Evolutionary conservation across 2,888 invertebrate genomes (phyloP).

Genomic region (Tanaodytes sp.): DNA sequence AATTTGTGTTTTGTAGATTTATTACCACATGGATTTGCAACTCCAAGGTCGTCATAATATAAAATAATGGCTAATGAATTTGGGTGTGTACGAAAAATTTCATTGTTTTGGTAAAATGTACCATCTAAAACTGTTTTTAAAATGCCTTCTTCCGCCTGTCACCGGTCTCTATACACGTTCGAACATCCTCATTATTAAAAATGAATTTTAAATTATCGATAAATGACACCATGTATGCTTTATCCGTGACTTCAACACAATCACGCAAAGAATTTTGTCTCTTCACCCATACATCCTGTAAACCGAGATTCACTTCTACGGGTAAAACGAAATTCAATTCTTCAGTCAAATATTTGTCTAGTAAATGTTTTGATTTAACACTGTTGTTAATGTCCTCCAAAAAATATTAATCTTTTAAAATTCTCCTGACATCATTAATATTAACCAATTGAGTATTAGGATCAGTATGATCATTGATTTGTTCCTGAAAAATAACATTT

Average conservation of each 20-base stretch:
- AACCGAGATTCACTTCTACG: slow-evolving; percentile 15
- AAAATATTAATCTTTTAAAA: background rate
- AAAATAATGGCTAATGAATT: background rate
- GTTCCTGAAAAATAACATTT: slow-evolving; percentile 1
- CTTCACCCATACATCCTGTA: slow-evolving; percentile 12
- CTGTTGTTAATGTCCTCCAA: background rate
- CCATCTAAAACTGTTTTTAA: slow-evolving; percentile 1
- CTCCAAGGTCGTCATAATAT: slow-evolving; percentile 3
- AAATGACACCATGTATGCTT: background rate
- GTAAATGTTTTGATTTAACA: background rate
- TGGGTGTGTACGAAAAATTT: background rate
- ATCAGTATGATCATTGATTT: background rate
- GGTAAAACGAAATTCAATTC: background rate
- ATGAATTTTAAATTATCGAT: background rate
- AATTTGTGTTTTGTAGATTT: background rate
- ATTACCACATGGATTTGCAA: background rate
- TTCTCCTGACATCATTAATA: background rate
- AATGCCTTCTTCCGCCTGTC: background rate
- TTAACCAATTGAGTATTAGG: background rate
- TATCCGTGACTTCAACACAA: background rate
- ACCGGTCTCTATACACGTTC: too few relatives aligned
- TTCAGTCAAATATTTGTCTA: background rate
- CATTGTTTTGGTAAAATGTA: background rate
- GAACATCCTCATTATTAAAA: too few relatives aligned
- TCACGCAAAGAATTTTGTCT: background rate